Conservation (phyloP, 2,113 vertebrate species). For the Lasiurus borealis region DNA sequence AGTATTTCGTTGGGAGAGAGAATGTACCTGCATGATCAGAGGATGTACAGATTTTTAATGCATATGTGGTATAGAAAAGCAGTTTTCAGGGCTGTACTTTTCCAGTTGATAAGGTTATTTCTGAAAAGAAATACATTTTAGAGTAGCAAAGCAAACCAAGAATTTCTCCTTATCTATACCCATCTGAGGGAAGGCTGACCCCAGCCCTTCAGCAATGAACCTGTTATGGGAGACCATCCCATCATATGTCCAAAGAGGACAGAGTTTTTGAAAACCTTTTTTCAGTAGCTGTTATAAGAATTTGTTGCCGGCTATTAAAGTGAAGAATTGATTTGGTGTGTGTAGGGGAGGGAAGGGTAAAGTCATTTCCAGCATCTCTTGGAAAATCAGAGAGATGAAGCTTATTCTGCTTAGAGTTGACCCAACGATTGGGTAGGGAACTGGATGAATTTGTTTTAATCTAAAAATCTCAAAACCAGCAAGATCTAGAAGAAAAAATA, state of each 20-base stretch:
- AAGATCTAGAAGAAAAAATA: neutral
- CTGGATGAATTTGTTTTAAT: slow-evolving; percentile 23
- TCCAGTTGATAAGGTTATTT: slow-evolving; percentile 17
- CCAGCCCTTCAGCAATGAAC: neutral
- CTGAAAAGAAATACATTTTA: neutral
- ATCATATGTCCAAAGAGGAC: neutral
- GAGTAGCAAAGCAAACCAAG: neutral
- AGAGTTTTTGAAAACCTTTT: slow-evolving; percentile 12
- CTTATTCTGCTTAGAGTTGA: slow-evolving; percentile 1
- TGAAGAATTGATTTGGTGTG: neutral
- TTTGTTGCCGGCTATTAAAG: neutral
- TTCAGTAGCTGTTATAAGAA: neutral
- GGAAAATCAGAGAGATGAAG: neutral
- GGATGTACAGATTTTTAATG: neutral
- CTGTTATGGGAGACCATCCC: neutral
- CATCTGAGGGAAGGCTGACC: neutral
- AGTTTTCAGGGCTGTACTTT: slow-evolving; percentile 13
- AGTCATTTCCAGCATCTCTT: slow-evolving; percentile 18
- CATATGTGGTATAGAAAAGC: neutral
- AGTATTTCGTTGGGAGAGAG: neutral
- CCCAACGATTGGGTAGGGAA: neutral
- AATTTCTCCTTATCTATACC: neutral
- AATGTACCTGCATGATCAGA: neutral
- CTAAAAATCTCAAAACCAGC: neutral
- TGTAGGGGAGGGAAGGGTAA: neutral